Base-by-base conservation (phyloP, 2,888 invertebrate genomes). In the Mesorhabditis sp. region DNA sequence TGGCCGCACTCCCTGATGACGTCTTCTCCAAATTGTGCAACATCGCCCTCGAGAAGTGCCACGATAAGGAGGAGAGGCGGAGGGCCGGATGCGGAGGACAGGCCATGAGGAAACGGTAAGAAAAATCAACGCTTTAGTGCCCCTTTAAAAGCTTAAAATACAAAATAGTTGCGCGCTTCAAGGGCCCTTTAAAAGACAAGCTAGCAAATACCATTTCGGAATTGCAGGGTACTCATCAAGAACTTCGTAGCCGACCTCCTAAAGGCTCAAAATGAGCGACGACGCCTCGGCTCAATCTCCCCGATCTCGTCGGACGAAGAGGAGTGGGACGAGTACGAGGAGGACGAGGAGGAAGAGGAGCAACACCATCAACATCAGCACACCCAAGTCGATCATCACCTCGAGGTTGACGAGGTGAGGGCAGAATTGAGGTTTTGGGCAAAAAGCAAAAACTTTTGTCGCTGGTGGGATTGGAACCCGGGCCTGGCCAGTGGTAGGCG, bases 1-100 rank as follows among this genome's bases (percentile, higher is more conserved):
- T 50, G n/a, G 58, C 58, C n/a, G 10, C 58, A 50, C 58, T 50
- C 7, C 58, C 58, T 50, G 58, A 50, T 13, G 58, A 50, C 10
- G 74, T 78, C 28, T 78, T 78, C 68, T 76, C 74, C 4, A 76
- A 76, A 43, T 68, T 78, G 15, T 78, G 78, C 70, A 75, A 73
- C 45, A 72, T 80, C 62, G 80, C 80, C 62, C 68, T 80, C 7
- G 74, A 76, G 65, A 80, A 80, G 69, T 80, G 80, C 68, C 78
- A 76, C 66, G 78, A 78, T 68, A 74, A 73, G 65, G 67, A 65
- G 45, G 80, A 80, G 67, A 74, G 74, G 70, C 72, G 78, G 62
- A 45, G 70, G 62, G 78, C 80, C 62, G 80, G 80, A 15, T 78
- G 78, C 65, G 80, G 80, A 50, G 80, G 80, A 28, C 67, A 70